Conservation (phyloP, 2,888 invertebrate species). For the Agrochola litura region DNA sequence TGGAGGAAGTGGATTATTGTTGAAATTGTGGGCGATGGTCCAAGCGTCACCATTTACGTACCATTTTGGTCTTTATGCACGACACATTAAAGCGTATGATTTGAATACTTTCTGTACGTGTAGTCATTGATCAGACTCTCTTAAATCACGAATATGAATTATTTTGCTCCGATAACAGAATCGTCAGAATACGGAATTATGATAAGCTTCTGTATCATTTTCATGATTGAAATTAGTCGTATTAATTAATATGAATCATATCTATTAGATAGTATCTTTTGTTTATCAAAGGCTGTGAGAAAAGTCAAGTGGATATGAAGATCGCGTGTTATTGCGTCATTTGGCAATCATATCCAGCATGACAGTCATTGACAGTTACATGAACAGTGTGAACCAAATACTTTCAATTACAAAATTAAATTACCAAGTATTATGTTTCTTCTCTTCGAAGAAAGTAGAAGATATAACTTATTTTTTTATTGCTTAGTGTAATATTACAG, state of each 20-base stretch:
- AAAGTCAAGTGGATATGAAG: background rate
- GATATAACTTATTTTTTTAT: background rate
- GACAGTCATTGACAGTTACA: conserved; percentile 11
- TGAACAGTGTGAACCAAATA: conserved; percentile 13
- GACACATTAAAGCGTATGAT: conserved; percentile 2
- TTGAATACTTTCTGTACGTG: background rate
- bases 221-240: background rate
- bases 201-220: background rate
- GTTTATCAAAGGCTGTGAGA: conserved; percentile 8
- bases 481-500: conserved; percentile 8
- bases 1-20: conserved; percentile 27
- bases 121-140: too few species aligned
- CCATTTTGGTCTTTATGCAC: background rate
- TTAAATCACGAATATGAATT: background rate
- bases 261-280: conserved; percentile 24
- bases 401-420: conserved; percentile 24
- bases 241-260: background rate
- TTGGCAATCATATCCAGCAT: conserved; percentile 14
- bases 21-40: conserved; percentile 21
- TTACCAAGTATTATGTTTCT: background rate
- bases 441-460: conserved; percentile 25
- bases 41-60: background rate
- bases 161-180: background rate
- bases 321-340: conserved; percentile 5
- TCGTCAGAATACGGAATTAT: background rate